phyloP scores from a whole-genome alignment of 2,888 invertebrate genomes.

The Temnothorax rugatulus region DNA sequence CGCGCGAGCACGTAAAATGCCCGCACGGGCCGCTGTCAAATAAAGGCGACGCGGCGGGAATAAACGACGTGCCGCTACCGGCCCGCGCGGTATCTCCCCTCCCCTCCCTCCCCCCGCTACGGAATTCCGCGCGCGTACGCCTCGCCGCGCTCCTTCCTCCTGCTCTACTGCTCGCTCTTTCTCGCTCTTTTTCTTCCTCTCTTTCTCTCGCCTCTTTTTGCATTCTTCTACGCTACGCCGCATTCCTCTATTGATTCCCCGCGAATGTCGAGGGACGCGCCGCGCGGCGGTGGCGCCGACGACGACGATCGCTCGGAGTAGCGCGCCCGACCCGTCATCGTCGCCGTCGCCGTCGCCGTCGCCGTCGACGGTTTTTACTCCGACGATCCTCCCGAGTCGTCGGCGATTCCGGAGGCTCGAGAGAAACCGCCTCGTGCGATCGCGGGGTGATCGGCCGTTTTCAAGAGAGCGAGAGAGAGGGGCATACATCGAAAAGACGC shows the following conservation, averaged over 20 bases:
- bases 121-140: slow-evolving; percentile 77
- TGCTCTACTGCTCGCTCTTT: no score
- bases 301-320: slow-evolving; percentile 28
- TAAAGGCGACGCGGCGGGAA: slow-evolving; percentile 28
- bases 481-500: background rate
- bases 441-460: background rate
- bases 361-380: background rate
- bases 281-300: slow-evolving; percentile 50
- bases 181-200: background rate
- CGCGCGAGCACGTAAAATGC: background rate
- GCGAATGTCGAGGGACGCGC: slow-evolving; percentile 66
- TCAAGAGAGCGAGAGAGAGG: background rate
- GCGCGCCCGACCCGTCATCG: slow-evolving; percentile 16
- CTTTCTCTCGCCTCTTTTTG: slow-evolving; percentile 53
- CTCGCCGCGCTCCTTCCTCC: slow-evolving; percentile 40
- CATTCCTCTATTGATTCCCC: slow-evolving; percentile 85
- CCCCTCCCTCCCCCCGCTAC: slow-evolving; percentile 38
- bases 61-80: slow-evolving; percentile 28
- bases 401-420: background rate
- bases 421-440: background rate
- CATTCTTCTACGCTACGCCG: slow-evolving; percentile 82
- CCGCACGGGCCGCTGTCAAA: slow-evolving; percentile 12
- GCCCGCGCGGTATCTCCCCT: background rate
- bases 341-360: slow-evolving; percentile 16
- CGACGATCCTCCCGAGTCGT: background rate